Conservation (phyloP, 2,113 vertebrate species). For the Bos javanicus region DNA sequence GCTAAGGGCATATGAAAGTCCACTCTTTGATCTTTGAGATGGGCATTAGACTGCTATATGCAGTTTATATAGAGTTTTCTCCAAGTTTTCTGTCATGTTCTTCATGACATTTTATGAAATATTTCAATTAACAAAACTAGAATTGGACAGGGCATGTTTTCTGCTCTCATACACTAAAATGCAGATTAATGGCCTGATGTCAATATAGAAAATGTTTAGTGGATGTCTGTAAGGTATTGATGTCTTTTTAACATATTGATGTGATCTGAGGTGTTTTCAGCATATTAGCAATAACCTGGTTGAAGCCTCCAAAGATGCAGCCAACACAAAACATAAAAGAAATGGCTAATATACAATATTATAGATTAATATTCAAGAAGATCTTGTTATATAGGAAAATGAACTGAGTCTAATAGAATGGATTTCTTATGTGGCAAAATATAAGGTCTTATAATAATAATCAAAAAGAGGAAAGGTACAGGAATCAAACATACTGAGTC, state of each 20-base stretch:
- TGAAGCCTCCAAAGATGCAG: not conserved
- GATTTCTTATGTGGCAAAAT: not conserved
- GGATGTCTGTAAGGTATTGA: not conserved
- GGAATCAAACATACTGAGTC: not conserved
- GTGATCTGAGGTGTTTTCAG: not conserved
- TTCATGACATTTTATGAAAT: not conserved
- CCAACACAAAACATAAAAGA: not conserved
- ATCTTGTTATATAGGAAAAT: not conserved
- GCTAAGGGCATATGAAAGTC: not conserved
- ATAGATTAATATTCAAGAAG: not conserved
- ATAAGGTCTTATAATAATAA: not conserved
- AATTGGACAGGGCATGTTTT: not conserved
- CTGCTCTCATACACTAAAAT: not conserved
- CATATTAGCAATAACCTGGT: not conserved
- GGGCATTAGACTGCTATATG: not conserved
- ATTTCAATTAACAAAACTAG: not conserved
- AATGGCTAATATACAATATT: not conserved
- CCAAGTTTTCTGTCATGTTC: not conserved
- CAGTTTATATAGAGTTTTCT: not conserved
- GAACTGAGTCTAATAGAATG: not conserved
- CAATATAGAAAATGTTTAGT: not conserved
- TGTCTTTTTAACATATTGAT: not conserved
- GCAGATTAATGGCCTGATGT: not conserved
- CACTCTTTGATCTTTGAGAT: not conserved
- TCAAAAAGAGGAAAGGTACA: not conserved